phyloP scores from a whole-genome alignment of 2,888 invertebrate genomes.

The Dicranocentrus wangi region DNA sequence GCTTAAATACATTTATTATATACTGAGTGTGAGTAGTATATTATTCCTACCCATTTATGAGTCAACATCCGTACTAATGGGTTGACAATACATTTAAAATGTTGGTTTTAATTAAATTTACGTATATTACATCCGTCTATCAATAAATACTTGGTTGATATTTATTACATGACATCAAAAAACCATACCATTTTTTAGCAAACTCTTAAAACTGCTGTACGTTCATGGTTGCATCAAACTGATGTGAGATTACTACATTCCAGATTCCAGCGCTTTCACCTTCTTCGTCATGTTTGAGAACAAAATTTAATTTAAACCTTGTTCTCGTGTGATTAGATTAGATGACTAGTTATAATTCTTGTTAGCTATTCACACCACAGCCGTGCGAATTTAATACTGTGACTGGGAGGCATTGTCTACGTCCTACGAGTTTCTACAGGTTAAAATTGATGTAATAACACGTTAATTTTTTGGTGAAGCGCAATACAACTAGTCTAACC shows the following conservation, averaged over 20 bases:
- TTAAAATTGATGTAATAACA: too few species aligned
- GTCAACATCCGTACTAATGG: constrained; percentile 10
- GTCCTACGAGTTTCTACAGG: background rate
- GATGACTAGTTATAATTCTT: too few species aligned
- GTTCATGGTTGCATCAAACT: too few species aligned
- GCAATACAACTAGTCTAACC: background rate
- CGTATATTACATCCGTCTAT: background rate
- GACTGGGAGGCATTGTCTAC: constrained; percentile 12
- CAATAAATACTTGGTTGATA: constrained; percentile 26
- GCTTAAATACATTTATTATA: background rate
- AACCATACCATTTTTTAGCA: too few species aligned
- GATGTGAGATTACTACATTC: too few species aligned
- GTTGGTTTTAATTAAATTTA: constrained; percentile 2
- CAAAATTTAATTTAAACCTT: too few species aligned
- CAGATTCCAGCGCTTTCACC: too few species aligned
- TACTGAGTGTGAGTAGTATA: too few species aligned
- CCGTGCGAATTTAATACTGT: constrained; percentile 46
- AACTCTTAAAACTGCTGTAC: too few species aligned
- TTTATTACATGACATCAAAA: background rate
- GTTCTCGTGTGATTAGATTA: too few species aligned
- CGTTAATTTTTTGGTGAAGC: too few species aligned
- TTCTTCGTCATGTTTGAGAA: too few species aligned
- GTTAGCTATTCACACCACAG: constrained; percentile 5
- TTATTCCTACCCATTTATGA: background rate
- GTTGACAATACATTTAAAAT: background rate